Conservation (phyloP, 2,797 vertebrate species). For the Borostomias antarcticus region DNA sequence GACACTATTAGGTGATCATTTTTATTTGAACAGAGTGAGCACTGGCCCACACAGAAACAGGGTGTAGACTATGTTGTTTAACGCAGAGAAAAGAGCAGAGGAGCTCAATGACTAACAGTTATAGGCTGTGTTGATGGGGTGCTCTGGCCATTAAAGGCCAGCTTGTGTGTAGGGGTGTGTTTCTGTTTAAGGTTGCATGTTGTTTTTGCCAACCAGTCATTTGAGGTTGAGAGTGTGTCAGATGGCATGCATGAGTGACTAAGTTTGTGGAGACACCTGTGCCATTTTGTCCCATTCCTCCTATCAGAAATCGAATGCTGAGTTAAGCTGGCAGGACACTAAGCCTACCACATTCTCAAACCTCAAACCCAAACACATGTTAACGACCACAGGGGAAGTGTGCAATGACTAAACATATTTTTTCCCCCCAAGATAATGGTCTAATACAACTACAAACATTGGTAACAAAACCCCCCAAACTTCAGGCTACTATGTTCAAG, state of each 20-base stretch:
- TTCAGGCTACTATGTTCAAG: too few species aligned
- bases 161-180: constrained; percentile 23
- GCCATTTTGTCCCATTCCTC: constrained; percentile 32
- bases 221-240: constrained; percentile 52
- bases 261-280: constrained; percentile 62
- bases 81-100: not conserved
- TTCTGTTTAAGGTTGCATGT: constrained; percentile 54
- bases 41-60: not conserved
- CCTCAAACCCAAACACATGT: not conserved
- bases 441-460: too few species aligned
- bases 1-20: not conserved
- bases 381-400: not conserved
- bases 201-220: constrained; percentile 47
- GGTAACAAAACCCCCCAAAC: not conserved
- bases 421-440: too few species aligned
- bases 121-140: not conserved
- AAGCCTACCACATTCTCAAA: constrained; percentile 14
- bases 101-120: not conserved
- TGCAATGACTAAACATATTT: not conserved
- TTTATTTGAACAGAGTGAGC: constrained; percentile 15
- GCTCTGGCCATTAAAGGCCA: constrained; percentile 1
- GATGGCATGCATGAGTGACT: constrained; percentile 51
- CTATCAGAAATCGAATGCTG: constrained; percentile 21
- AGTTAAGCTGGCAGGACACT: constrained; percentile 38
- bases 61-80: too few species aligned